A percentile compares a stretch with the other conserved stretches of the same genome.
Evolutionary conservation across 2,888 invertebrate genomes (phyloP).

Genomic region (Tiphia femorata): DNA sequence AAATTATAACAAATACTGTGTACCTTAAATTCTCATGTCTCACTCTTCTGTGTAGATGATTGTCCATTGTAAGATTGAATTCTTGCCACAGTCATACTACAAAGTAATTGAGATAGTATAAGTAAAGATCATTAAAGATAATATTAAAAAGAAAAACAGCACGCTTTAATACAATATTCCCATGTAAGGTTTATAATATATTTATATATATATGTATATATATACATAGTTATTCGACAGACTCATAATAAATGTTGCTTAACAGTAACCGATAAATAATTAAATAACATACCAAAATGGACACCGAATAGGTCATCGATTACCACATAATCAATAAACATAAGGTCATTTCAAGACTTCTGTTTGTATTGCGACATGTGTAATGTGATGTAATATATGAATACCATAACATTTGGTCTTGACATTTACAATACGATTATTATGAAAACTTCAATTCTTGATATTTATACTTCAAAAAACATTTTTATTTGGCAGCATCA

Average conservation of each 20-base stretch:
- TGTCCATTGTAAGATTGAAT: too few relatives aligned
- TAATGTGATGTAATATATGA: background rate
- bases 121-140: too few relatives aligned
- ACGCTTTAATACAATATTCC: conserved; percentile 21
- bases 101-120: too few relatives aligned
- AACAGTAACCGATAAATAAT: conserved; percentile 43
- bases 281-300: conserved; percentile 42
- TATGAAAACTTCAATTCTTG: background rate
- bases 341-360: background rate
- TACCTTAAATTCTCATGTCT: too few relatives aligned
- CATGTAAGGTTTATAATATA: conserved; percentile 31
- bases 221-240: conserved; percentile 43
- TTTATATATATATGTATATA: conserved; percentile 31
- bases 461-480: background rate
- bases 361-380: background rate
- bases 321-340: conserved; percentile 1
- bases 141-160: too few relatives aligned
- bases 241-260: conserved; percentile 39
- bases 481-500: conserved; percentile 27
- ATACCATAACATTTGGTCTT: background rate
- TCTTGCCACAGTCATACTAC: too few relatives aligned
- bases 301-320: background rate
- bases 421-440: background rate
- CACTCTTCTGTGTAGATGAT: too few relatives aligned
- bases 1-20: too few relatives aligned